Conservation (phyloP, 2,888 invertebrate species). For the Apomyelois bistriatella region DNA sequence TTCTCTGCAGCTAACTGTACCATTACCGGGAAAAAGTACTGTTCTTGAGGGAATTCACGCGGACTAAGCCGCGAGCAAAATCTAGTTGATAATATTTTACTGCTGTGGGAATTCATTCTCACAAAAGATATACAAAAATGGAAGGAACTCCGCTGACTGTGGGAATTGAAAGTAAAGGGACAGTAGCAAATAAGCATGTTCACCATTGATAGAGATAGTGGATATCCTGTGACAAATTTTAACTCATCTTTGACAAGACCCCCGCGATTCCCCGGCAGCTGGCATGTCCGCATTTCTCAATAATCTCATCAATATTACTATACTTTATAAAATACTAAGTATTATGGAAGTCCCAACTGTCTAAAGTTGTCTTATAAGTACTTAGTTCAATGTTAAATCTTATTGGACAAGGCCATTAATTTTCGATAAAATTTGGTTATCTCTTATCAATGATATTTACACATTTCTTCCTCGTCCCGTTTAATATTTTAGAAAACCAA, state of each 20-base stretch:
- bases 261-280: slow-evolving; percentile 49
- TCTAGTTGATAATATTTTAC: too few relatives aligned
- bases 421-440: neutral
- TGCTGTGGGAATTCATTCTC: too few relatives aligned
- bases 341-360: slow-evolving; percentile 3
- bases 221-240: slow-evolving; percentile 15
- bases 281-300: slow-evolving; percentile 43
- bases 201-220: neutral
- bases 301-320: slow-evolving; percentile 49
- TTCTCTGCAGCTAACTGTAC: too few relatives aligned
- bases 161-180: neutral
- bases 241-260: slow-evolving; percentile 36
- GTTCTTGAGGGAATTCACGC: too few relatives aligned
- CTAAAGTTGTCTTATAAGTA: slow-evolving; percentile 3
- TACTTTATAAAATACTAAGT: slow-evolving; percentile 31
- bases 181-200: neutral
- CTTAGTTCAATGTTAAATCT: slow-evolving; percentile 7
- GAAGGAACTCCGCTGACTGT: too few relatives aligned
- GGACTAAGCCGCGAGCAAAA: too few relatives aligned
- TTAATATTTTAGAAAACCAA: too few relatives aligned
- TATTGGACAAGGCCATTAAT: slow-evolving; percentile 2
- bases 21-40: too few relatives aligned
- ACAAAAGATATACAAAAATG: too few relatives aligned
- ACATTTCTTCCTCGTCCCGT: too few relatives aligned
- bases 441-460: neutral